These are phyloP conservation scores for Artibeus jamaicensis DNA, from an alignment of 2,797 vertebrate genomes.

Conservation along the genomic window DNA sequence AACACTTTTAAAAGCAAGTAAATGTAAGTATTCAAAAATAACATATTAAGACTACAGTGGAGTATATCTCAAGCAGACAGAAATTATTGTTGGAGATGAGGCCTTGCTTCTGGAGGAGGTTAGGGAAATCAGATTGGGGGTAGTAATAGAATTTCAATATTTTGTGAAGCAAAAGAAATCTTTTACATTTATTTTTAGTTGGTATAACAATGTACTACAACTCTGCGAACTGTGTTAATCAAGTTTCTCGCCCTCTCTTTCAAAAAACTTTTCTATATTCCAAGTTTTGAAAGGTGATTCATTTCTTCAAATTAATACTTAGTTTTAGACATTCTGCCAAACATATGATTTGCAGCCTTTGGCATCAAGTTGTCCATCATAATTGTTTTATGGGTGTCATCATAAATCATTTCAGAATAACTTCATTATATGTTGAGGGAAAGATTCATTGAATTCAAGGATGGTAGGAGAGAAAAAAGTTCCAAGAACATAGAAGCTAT, in stretches of 20 bases:
- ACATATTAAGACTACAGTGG: background rate
- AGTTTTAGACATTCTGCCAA: constrained; percentile 25
- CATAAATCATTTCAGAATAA: background rate
- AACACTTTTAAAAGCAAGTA: background rate
- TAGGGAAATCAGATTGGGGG: background rate
- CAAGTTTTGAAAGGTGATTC: background rate
- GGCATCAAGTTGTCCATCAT: background rate
- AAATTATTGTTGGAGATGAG: background rate
- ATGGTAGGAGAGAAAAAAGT: background rate
- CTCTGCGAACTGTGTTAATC: background rate
- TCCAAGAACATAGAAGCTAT: background rate
- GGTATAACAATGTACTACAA: background rate
- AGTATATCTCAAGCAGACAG: background rate
- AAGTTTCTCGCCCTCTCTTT: background rate
- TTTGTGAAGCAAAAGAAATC: constrained; percentile 10
- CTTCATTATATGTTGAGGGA: background rate
- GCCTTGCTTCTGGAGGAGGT: background rate
- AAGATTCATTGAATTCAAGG: background rate
- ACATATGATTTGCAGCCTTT: background rate
- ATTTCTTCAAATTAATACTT: constrained; percentile 33
- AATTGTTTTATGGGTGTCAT: background rate
- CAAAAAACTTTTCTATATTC: background rate
- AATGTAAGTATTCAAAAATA: background rate
- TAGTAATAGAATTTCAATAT: background rate
- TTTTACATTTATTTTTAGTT: background rate